phyloP scores from a whole-genome alignment of 1,140 invertebrate species.

The Cepaea nemoralis region DNA sequence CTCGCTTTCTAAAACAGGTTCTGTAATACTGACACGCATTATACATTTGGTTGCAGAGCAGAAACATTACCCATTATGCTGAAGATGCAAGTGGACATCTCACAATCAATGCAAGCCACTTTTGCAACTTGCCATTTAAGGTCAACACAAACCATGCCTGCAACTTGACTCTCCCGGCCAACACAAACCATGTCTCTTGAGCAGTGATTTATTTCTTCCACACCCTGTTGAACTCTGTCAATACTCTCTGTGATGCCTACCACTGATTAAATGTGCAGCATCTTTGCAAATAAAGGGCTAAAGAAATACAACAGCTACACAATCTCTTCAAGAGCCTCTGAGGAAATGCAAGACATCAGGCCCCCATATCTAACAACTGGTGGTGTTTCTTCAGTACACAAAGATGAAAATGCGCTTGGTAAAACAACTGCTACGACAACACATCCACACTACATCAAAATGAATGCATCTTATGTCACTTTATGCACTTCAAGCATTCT shows the following conservation, averaged over 20 bases:
- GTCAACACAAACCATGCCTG: no score
- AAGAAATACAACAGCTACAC: background rate
- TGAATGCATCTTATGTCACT: slow-evolving; percentile 33
- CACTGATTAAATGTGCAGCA: background rate
- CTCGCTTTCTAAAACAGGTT: background rate
- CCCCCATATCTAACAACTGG: slow-evolving; percentile 3
- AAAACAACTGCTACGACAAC: background rate
- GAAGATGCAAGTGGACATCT: no score
- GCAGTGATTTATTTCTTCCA: no score
- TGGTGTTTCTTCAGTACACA: background rate
- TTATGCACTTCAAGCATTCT: background rate
- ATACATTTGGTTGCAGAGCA: background rate
- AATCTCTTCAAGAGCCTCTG: background rate
- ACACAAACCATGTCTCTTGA: no score
- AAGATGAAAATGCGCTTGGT: background rate
- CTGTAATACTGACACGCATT: background rate
- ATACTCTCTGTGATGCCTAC: background rate
- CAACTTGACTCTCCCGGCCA: no score
- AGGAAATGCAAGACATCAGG: background rate
- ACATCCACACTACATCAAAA: slow-evolving; percentile 35
- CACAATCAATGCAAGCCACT: no score
- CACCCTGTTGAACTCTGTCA: background rate
- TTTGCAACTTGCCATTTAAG: no score
- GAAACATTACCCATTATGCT: no score
- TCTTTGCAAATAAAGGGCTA: background rate